Conservation (phyloP, 2,113 vertebrate species). For the Pampusana beccarii region DNA sequence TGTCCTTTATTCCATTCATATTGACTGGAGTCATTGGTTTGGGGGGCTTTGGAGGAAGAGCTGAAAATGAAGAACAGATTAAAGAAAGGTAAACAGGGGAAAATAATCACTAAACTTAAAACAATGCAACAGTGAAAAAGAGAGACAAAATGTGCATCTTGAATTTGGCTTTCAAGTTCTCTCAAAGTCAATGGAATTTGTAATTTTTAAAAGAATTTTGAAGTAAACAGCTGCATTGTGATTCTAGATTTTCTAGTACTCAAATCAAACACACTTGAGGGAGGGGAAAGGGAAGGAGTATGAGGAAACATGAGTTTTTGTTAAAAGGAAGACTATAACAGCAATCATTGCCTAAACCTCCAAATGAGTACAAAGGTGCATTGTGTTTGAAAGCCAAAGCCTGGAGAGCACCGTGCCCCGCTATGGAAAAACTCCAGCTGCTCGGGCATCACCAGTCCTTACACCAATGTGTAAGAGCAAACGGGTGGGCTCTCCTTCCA, state of each 20-base stretch:
- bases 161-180: background rate
- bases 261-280: background rate
- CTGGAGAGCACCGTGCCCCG: background rate
- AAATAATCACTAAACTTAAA: background rate
- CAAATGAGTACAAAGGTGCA: constrained; percentile 13
- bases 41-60: constrained; percentile 92
- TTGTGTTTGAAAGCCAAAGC: constrained; percentile 18
- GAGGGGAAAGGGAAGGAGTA: background rate
- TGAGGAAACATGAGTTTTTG: constrained; percentile 1
- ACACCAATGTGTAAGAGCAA: background rate
- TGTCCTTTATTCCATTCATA: constrained; percentile 84
- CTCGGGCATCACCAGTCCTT: background rate
- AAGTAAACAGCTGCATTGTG: background rate
- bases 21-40: constrained; percentile 84
- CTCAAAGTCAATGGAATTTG: background rate
- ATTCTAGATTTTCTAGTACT: background rate
- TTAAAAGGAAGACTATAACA: constrained; percentile 2
- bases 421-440: background rate
- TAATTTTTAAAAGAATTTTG: background rate
- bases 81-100: background rate
- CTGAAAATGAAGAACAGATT: constrained; percentile 72
- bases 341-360: background rate
- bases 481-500: background rate
- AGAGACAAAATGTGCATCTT: background rate
- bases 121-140: background rate